A percentile compares a stretch with the other conserved stretches of the same genome.
Evolutionary conservation across 2,113 vertebrate species (phyloP).

Genomic region (Lycocorax pyrrhopterus): DNA sequence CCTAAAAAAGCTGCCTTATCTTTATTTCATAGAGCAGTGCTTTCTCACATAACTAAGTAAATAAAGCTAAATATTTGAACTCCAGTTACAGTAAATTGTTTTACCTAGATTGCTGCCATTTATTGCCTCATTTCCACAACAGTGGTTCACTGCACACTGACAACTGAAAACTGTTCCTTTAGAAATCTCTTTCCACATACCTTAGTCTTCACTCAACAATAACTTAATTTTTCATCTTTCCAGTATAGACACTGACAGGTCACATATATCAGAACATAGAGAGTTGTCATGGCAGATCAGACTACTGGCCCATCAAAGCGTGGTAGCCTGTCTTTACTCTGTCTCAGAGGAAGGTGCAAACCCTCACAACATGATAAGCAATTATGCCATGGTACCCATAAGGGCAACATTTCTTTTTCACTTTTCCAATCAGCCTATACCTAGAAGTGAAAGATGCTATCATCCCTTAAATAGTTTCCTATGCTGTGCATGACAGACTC

Average conservation of each 20-base stretch:
- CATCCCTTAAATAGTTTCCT: background rate
- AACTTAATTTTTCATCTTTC: background rate
- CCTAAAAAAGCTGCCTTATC: background rate
- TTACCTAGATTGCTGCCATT: background rate
- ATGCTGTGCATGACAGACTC: background rate
- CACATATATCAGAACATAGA: constrained; percentile 9
- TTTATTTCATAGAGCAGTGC: background rate
- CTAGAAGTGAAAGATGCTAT: background rate
- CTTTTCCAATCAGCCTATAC: background rate
- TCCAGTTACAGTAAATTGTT: background rate
- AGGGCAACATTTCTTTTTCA: background rate
- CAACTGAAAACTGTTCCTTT: background rate
- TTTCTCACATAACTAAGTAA: background rate
- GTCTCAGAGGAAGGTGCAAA: constrained; percentile 31
- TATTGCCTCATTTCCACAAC: background rate
- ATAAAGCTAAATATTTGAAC: background rate
- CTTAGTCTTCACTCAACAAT: background rate
- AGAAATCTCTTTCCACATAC: constrained; percentile 19
- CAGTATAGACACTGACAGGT: constrained; percentile 9
- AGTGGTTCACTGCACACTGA: background rate
- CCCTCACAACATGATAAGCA: background rate
- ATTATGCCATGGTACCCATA: background rate
- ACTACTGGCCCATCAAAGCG: background rate
- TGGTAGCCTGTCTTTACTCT: background rate
- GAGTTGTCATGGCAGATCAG: constrained; percentile 4